These are phyloP conservation scores for Ictidomys tridecemlineatus DNA, from an alignment of 2,113 vertebrate species.

Conservation along the genomic window DNA sequence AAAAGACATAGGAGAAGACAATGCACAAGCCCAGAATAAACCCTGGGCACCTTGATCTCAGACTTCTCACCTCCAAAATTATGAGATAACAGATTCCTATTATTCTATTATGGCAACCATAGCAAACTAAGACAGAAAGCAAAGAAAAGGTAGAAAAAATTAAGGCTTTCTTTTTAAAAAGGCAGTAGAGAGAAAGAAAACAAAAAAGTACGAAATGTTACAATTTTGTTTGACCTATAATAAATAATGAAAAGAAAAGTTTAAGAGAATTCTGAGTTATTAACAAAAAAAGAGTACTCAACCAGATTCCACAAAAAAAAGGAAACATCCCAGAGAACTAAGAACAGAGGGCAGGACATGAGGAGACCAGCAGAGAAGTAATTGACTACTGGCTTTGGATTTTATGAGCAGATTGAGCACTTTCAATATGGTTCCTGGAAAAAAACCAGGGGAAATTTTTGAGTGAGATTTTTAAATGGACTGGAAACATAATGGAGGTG, in stretches of 20 bases:
- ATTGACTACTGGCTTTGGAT: not conserved
- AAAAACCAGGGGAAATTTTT: not conserved
- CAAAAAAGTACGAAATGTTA: not conserved
- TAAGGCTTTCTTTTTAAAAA: not conserved
- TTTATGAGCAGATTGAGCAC: not conserved
- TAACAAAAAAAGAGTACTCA: not conserved
- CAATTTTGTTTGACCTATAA: not conserved
- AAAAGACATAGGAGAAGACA: no score
- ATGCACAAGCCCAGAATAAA: no score
- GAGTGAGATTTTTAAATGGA: slow-evolving; percentile 18
- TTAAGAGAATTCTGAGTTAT: not conserved
- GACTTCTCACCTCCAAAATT: no score
- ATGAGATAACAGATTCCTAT: no score
- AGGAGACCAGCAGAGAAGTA: not conserved
- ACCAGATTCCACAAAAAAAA: not conserved
- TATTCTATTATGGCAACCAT: no score
- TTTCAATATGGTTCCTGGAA: not conserved
- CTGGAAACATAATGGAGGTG: slow-evolving; percentile 44
- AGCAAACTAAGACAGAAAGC: no score
- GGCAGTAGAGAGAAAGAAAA: not conserved
- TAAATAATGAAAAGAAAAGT: not conserved
- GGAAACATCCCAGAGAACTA: not conserved
- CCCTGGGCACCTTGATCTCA: no score
- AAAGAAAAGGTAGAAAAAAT: no score
- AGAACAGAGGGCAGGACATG: not conserved